Percentiles rank a stretch among this genome's conserved stretches.
Conservation (phyloP, 2,797 vertebrate genomes). For the Tamandua tetradactyla region DNA sequence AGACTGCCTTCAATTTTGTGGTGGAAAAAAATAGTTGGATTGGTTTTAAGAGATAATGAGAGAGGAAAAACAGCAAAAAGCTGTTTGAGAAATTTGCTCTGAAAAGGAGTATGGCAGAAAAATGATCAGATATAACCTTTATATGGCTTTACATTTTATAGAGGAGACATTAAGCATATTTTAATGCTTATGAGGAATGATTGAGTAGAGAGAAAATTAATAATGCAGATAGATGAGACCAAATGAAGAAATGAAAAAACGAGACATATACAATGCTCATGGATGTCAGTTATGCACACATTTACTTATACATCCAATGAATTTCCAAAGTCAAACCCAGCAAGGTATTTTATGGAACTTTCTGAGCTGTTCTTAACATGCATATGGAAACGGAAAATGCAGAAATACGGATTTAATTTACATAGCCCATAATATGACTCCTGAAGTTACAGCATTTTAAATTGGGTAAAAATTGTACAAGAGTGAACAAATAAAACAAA, state of each 20-base stretch:
- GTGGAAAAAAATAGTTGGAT: background rate
- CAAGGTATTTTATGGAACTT: background rate
- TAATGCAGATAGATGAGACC: background rate
- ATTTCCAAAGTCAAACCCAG: background rate
- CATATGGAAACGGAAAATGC: background rate
- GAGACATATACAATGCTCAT: background rate
- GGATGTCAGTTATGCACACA: background rate
- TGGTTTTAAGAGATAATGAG: background rate
- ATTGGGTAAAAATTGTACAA: background rate
- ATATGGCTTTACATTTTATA: background rate
- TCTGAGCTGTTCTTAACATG: background rate
- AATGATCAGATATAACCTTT: background rate
- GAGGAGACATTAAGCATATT: background rate
- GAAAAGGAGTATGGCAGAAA: background rate
- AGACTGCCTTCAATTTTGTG: background rate
- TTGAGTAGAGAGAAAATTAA: background rate
- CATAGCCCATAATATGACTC: background rate
- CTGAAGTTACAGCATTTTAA: background rate
- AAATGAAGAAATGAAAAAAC: background rate
- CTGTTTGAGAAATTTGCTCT: constrained; percentile 7
- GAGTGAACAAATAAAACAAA: background rate
- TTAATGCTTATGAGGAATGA: background rate
- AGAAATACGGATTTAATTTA: background rate
- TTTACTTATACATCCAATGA: background rate
- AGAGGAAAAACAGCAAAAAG: background rate